Evolutionary conservation across 1,140 invertebrate genomes (phyloP).

Genomic region (Cydia amplana): DNA sequence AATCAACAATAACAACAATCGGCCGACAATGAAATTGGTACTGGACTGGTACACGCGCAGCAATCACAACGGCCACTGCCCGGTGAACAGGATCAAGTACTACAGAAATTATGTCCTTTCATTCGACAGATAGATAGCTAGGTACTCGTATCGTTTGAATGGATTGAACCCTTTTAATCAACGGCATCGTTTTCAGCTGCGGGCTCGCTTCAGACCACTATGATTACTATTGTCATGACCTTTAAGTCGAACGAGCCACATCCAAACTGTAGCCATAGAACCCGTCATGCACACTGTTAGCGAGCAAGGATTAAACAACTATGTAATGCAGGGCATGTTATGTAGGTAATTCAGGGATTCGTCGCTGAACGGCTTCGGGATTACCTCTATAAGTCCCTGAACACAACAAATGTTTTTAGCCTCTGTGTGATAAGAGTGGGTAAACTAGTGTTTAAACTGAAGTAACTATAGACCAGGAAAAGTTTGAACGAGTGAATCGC

Average conservation of each 20-base stretch:
- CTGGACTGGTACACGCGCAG: background rate
- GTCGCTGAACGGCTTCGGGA: constrained; percentile 74
- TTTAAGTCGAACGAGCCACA: constrained; percentile 52
- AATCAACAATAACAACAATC: background rate
- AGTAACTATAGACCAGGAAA: constrained; percentile 47
- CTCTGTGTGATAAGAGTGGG: constrained; percentile 31
- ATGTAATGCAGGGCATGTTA: constrained; percentile 67
- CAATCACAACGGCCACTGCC: constrained; percentile 47
- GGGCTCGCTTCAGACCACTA: constrained; percentile 43
- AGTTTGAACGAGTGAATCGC: constrained; percentile 41
- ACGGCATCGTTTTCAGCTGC: constrained; percentile 56
- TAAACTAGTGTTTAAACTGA: constrained; percentile 57
- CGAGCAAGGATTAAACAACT: constrained; percentile 72
- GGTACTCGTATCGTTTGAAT: constrained; percentile 57
- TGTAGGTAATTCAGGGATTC: constrained; percentile 74
- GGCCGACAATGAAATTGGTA: too few relatives aligned
- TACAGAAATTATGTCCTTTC: constrained; percentile 56
- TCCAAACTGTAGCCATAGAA: constrained; percentile 45
- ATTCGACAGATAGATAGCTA: constrained; percentile 45
- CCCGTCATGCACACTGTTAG: constrained; percentile 55
- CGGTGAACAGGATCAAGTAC: constrained; percentile 50
- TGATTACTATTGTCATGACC: constrained; percentile 53
- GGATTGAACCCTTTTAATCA: constrained; percentile 67
- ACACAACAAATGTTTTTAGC: constrained; percentile 72
- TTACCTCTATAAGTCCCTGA: constrained; percentile 72